These are phyloP conservation scores for Chrysaora quinquecirrha DNA, from an alignment of 30 jellyfish, hydroid and myxozoan species.

Conservation along the genomic window DNA sequence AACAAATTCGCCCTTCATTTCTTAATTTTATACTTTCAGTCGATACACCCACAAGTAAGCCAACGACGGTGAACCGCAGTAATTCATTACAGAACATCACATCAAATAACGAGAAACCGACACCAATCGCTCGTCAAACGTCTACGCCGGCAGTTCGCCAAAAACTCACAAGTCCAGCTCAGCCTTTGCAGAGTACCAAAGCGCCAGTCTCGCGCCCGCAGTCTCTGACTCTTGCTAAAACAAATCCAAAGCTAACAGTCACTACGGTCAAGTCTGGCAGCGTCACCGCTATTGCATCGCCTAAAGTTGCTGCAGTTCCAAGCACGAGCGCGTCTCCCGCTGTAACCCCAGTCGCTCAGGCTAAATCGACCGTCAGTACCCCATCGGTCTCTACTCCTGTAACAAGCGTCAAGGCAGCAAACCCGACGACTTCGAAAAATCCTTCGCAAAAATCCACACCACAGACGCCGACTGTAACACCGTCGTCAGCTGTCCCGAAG, in stretches of 20 bases:
- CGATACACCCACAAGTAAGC: not conserved
- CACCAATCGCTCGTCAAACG: not conserved
- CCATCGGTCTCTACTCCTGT: conserved; percentile 36
- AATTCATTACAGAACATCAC: not conserved
- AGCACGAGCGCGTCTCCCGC: not conserved
- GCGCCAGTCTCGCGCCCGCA: conserved; percentile 23
- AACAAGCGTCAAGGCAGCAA: conserved; percentile 15
- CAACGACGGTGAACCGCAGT: not conserved
- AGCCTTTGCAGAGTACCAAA: not conserved
- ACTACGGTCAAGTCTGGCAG: conserved; percentile 18
- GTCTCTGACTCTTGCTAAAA: conserved; percentile 11
- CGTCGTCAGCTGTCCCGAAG: conserved; percentile 29
- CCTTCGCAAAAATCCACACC: not conserved
- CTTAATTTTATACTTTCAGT: not conserved
- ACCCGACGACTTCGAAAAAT: conserved; percentile 11
- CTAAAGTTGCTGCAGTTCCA: conserved; percentile 9
- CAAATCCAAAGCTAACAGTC: conserved; percentile 13
- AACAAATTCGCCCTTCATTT: too few species aligned
- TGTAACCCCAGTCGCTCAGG: conserved; percentile 15
- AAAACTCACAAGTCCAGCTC: not conserved
- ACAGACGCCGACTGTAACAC: conserved; percentile 15
- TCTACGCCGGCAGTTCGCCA: conserved; percentile 1
- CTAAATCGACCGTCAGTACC: conserved; percentile 8
- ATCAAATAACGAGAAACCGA: not conserved
- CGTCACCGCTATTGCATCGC: conserved; percentile 9